Evolutionary conservation across 2,888 invertebrate genomes (phyloP).

Genomic region (Hirtodrosophila histrioides): DNA sequence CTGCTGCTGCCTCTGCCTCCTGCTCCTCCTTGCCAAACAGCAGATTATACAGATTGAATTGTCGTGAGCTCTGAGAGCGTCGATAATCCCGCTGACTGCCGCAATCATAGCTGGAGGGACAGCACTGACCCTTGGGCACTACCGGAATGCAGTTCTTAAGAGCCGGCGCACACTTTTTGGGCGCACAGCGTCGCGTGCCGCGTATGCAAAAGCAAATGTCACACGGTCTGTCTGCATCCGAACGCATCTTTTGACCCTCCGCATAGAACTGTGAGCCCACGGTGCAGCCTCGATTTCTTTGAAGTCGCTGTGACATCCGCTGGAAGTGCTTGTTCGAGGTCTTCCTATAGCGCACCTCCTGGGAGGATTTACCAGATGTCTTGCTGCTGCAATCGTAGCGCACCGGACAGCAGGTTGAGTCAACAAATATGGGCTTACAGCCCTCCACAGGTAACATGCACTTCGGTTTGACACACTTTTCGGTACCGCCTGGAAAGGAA

Average conservation of each 20-base stretch:
- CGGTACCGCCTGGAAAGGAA: constrained; percentile 85
- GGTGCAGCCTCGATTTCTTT: constrained; percentile 86
- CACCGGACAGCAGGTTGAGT: constrained; percentile 90
- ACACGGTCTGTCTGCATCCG: constrained; percentile 86
- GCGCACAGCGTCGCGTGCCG: constrained; percentile 90
- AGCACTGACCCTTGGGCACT: constrained; percentile 91
- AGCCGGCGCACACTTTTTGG: constrained; percentile 90
- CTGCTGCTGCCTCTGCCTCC: constrained; percentile 40
- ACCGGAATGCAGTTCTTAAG: constrained; percentile 91
- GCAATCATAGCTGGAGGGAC: constrained; percentile 93
- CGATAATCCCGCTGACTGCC: constrained; percentile 86
- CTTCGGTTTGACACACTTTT: constrained; percentile 91
- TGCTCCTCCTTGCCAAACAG: constrained; percentile 81
- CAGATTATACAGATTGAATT: constrained; percentile 82
- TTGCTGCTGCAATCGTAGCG: constrained; percentile 89
- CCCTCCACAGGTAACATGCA: constrained; percentile 91
- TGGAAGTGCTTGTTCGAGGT: constrained; percentile 82
- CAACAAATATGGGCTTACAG: constrained; percentile 84
- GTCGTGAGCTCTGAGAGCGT: constrained; percentile 79
- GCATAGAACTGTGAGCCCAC: constrained; percentile 86
- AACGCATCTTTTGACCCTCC: constrained; percentile 89
- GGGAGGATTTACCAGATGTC: constrained; percentile 81
- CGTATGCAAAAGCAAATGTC: constrained; percentile 92
- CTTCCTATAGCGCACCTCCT: constrained; percentile 80
- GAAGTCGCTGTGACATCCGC: constrained; percentile 81